Base-by-base conservation (phyloP, 2,888 invertebrate genomes). In the Neoscelio sp. region DNA sequence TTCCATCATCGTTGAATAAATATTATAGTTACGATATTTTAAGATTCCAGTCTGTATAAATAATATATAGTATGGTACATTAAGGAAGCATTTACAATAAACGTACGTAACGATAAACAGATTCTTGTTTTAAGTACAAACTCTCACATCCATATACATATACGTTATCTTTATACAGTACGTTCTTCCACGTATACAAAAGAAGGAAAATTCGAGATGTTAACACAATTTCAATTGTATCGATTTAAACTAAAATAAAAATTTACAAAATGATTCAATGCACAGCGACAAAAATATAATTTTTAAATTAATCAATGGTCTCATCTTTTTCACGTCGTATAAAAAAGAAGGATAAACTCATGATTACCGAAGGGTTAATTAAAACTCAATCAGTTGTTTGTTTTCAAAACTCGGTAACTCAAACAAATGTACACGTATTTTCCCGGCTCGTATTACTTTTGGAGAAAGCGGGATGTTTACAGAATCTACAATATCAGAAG, bases 31-130 rank as follows among this genome's bases (percentile, higher is more conserved):
- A 52, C 40, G 52, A 54, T 68, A 65, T 30, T 42, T 40, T 26
- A 30, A 26, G 17, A 44, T 64, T 74, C 46, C 78, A 78, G 78
- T 78, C 78, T 78, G 64, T 68, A 73, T 78, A 78, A 78, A 78
- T 78, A 73, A 67, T 10, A n/a, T 30, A 42, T 62, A 75, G 17
- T 73, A 71, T 73, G 52, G 56, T 70, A 71, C 71, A 65, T 17
- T 50, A 12, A 52, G 65, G 54, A 64, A 77, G 71, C 71, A 76
- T 70, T 70, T 68, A 76, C 76, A 75, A 33, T 42, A 44, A 33
- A 2, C 56, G 23, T 48, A 48, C 42, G 46, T 64, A 68, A 68
- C 62, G 33, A 64, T 5, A 62, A 68, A 54, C 33, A 68, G n/a
- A 64, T 58, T 42, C 10, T 15, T 48, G 20, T 10, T 54, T 68